Base-by-base conservation (phyloP, 2,113 vertebrate species). In the Hippocampus guttulatus region DNA sequence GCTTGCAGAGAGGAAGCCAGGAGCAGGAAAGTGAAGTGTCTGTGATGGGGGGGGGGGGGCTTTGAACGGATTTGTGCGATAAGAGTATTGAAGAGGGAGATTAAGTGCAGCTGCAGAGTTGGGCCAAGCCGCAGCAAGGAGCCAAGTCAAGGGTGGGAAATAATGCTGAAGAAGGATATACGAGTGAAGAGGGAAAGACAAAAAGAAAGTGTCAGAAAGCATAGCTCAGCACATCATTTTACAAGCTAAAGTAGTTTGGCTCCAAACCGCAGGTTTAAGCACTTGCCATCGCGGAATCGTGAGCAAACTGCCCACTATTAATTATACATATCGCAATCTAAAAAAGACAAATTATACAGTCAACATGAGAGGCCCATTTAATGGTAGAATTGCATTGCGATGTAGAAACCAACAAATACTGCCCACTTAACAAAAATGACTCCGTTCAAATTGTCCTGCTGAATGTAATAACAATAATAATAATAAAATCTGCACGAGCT, bases 11-110 rank as follows among this genome's bases (percentile, higher is more conserved):
- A 30, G 45, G 27, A 8, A 70, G 58, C 47, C 25, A 76, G 30
- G 47, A 70, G 57, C 30, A 61, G 55, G 61, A 68, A 71, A 62
- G 69, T 76, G 61, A 76, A 77, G 73, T 16, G 68, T 73, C 67
- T 2, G 3, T 65, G 73, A 74, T n/a, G 21, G 49, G 30, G 30
- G 30, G 1, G 33, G 33, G 33, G 62, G 73, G 57, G 64, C 47
- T 73, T 67, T 75, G 1, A n/a, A 64, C 40, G 70, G 61, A 43
- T 69, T 69, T 76, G 67, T 63, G 61, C 75, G 72, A 81, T 76
- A 64, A 71, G 51, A 85, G 60, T 72, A 79, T 27, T 75, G 62
- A 74, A 74, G 55, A 76, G 71, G 51, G 64, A 2, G 68, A 77
- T 14, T 33, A 54, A 78, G 79, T 68, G 57, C 33, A 74, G 73